Evolutionary conservation across 92 coral and sea anemone species (phyloP).

Genomic region (Blastomussa wellsi): DNA sequence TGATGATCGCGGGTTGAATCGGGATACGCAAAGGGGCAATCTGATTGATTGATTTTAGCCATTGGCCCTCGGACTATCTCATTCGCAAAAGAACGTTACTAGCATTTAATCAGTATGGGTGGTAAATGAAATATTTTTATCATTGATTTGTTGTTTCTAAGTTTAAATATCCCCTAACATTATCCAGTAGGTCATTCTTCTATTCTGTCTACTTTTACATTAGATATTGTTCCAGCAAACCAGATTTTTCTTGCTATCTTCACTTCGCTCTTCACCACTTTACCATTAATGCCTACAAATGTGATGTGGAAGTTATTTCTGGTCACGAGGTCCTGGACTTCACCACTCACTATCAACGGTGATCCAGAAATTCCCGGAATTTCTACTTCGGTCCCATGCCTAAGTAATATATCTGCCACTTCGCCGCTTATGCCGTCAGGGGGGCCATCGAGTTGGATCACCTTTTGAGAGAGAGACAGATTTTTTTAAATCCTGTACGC

Average conservation of each 20-base stretch:
- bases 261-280: conserved; percentile 41
- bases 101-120: too few species aligned
- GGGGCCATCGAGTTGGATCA: conserved; percentile 67
- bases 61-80: too few species aligned
- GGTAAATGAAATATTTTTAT: too few species aligned
- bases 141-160: neutral
- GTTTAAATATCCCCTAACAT: neutral
- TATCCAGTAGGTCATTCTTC: neutral
- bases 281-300: conserved; percentile 65
- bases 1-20: too few species aligned
- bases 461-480: conserved; percentile 26
- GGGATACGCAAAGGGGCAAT: too few species aligned
- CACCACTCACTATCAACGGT: conserved; percentile 33
- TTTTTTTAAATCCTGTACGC: too few species aligned
- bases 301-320: conserved; percentile 47
- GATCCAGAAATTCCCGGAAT: conserved; percentile 60
- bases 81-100: too few species aligned
- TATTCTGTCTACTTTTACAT: neutral
- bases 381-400: conserved; percentile 73
- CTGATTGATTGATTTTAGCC: too few species aligned
- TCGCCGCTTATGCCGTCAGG: conserved; percentile 49
- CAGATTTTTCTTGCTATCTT: conserved; percentile 61
- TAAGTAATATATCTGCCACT: conserved; percentile 49
- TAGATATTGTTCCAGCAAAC: conserved; percentile 32
- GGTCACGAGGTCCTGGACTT: conserved; percentile 57